Evolutionary conservation across 2,888 invertebrate species (phyloP).

Genomic region (Caenorhabditis imperialis): DNA sequence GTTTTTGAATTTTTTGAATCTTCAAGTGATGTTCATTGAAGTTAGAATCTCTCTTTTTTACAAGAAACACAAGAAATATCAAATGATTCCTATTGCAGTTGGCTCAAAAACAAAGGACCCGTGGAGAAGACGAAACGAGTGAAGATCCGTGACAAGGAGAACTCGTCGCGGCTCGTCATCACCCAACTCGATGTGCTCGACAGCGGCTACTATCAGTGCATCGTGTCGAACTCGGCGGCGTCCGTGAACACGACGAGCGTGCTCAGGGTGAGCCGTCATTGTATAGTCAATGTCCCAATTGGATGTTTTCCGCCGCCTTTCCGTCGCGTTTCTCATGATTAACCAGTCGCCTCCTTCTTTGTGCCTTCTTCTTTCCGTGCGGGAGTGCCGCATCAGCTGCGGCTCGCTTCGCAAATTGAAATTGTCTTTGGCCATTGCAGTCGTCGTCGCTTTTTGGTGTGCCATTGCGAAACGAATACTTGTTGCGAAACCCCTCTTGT

Average conservation of each 20-base stretch:
- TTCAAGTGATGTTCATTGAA: no score
- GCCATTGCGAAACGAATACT: constrained; percentile 7
- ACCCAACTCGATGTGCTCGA: constrained; percentile 75
- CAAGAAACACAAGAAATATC: background rate
- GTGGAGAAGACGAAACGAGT: constrained; percentile 74
- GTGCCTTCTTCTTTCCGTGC: no score
- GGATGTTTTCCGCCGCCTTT: constrained; percentile 9
- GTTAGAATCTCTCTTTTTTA: no score
- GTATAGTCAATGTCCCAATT: constrained; percentile 15
- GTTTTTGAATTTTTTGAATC: no score
- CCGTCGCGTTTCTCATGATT: constrained; percentile 27
- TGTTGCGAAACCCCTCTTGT: constrained; percentile 7
- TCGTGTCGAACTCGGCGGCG: constrained; percentile 75
- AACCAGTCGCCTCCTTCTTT: constrained; percentile 15
- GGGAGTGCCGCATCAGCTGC: constrained; percentile 30
- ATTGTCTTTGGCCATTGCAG: constrained; percentile 17
- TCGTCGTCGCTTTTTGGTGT: constrained; percentile 1
- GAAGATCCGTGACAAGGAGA: constrained; percentile 70
- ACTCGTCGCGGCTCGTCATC: constrained; percentile 73
- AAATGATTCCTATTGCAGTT: constrained; percentile 30
- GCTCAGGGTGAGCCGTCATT: constrained; percentile 67
- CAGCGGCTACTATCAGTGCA: constrained; percentile 75
- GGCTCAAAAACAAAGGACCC: constrained; percentile 74
- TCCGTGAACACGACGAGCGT: constrained; percentile 76
- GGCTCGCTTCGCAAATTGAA: constrained; percentile 25